phyloP scores from a whole-genome alignment of 1,140 invertebrate genomes.

The Drosophila ogumai region DNA sequence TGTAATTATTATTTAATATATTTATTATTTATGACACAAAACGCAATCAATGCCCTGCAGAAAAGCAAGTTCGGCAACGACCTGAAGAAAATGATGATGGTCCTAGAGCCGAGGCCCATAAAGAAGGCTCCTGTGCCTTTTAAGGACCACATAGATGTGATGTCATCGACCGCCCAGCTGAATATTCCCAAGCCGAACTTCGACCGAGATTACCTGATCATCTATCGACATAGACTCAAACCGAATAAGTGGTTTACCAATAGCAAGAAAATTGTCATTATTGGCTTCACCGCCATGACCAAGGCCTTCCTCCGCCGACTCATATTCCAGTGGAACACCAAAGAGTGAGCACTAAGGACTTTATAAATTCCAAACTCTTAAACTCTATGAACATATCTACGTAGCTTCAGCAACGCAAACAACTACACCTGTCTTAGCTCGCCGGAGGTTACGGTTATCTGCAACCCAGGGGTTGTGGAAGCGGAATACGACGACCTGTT shows the following conservation, averaged over 20 bases:
- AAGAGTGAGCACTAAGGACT: conserved; percentile 43
- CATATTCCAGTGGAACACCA: conserved; percentile 66
- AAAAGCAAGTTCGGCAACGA: conserved; percentile 49
- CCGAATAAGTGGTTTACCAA: conserved; percentile 62
- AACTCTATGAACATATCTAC: background rate
- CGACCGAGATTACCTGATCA: conserved; percentile 30
- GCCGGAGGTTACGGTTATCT: conserved; percentile 53
- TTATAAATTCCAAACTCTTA: too few relatives aligned
- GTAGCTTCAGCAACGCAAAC: conserved; percentile 51
- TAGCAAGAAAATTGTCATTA: conserved; percentile 49
- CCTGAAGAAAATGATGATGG: conserved; percentile 67
- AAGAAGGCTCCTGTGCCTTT: conserved; percentile 31
- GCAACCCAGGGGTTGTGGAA: conserved; percentile 53
- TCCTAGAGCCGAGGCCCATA: conserved; percentile 51
- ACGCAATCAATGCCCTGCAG: conserved; percentile 1
- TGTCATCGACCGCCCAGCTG: background rate
- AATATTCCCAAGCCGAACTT: conserved; percentile 29
- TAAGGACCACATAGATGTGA: background rate
- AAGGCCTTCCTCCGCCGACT: conserved; percentile 68
- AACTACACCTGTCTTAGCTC: conserved; percentile 57
- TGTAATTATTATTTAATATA: background rate
- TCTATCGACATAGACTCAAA: conserved; percentile 62
- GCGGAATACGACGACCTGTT: conserved; percentile 68
- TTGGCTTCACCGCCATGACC: conserved; percentile 51
- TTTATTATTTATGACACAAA: background rate